A percentile compares a stretch with the other conserved stretches of the same genome.
Conservation (phyloP, 2,888 invertebrate species). For the Drosophila percnosoma region DNA sequence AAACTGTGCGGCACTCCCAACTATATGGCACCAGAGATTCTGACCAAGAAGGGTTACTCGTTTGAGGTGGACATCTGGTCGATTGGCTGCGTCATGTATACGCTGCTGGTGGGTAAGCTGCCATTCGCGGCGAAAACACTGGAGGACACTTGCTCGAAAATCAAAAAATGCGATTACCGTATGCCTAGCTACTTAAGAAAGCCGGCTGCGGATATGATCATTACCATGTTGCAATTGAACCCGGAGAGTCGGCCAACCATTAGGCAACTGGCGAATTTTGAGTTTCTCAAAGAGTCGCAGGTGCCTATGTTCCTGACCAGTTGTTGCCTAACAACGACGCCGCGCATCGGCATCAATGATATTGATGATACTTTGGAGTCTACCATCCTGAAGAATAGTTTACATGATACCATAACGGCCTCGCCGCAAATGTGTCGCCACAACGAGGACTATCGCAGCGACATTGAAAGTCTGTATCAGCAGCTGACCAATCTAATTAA, state of each 20-base stretch:
- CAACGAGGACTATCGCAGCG: constrained; percentile 83
- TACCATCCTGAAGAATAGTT: constrained; percentile 84
- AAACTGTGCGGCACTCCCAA: constrained; percentile 99
- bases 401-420: constrained; percentile 84
- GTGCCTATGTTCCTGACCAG: constrained; percentile 94
- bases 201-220: constrained; percentile 91
- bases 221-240: constrained; percentile 92
- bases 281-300: constrained; percentile 90
- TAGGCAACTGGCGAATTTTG: constrained; percentile 90
- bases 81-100: constrained; percentile 99
- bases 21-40: constrained; percentile 99
- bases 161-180: constrained; percentile 97
- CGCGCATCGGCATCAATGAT: constrained; percentile 87
- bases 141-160: constrained; percentile 97
- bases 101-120: constrained; percentile 97
- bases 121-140: constrained; percentile 98
- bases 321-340: constrained; percentile 97
- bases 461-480: constrained; percentile 83
- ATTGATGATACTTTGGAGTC: constrained; percentile 83
- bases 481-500: constrained; percentile 83
- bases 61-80: constrained; percentile 99
- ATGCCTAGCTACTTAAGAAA: constrained; percentile 88
- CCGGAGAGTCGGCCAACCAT: constrained; percentile 93
- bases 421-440: constrained; percentile 83
- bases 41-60: constrained; percentile 98